A percentile compares a stretch with the other conserved stretches of the same genome.
phyloP scores from a whole-genome alignment of 2,113 vertebrate species.

The Phyllostomus discolor region DNA sequence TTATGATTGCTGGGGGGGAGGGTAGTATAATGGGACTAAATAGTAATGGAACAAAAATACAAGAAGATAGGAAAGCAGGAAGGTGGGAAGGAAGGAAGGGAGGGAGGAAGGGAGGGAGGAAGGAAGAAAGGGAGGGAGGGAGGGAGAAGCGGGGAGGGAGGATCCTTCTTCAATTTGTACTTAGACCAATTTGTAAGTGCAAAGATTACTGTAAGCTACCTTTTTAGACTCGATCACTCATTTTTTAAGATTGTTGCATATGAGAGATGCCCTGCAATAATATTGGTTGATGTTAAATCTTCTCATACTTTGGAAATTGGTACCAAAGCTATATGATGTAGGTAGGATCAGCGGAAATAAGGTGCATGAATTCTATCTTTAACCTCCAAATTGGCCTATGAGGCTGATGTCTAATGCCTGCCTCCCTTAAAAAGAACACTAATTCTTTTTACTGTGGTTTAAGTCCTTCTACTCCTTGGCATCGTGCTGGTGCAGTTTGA shows the following conservation, averaged over 20 bases:
- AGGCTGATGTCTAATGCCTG: neutral
- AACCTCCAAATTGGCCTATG: neutral
- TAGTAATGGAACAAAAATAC: too few relatives aligned
- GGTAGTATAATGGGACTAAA: too few relatives aligned
- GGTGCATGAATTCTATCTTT: neutral
- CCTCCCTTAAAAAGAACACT: neutral
- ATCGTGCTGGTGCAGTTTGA: neutral
- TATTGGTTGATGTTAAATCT: neutral
- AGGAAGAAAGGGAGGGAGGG: too few relatives aligned
- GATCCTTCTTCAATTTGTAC: neutral
- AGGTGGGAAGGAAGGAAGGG: too few relatives aligned
- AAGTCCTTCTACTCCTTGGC: neutral
- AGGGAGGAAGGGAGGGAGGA: too few relatives aligned
- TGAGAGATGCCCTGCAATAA: neutral
- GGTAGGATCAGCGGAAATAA: neutral
- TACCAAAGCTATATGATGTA: neutral
- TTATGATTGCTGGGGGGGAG: too few relatives aligned
- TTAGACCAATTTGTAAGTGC: neutral
- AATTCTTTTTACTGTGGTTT: neutral
- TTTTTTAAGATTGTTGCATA: neutral
- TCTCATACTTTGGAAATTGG: neutral
- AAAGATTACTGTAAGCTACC: neutral
- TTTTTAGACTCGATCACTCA: neutral
- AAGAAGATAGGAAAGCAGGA: too few relatives aligned
- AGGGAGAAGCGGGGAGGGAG: too few relatives aligned